Evolutionary conservation across 2,888 invertebrate species (phyloP).

Genomic region (Microlaimidae sp.): DNA sequence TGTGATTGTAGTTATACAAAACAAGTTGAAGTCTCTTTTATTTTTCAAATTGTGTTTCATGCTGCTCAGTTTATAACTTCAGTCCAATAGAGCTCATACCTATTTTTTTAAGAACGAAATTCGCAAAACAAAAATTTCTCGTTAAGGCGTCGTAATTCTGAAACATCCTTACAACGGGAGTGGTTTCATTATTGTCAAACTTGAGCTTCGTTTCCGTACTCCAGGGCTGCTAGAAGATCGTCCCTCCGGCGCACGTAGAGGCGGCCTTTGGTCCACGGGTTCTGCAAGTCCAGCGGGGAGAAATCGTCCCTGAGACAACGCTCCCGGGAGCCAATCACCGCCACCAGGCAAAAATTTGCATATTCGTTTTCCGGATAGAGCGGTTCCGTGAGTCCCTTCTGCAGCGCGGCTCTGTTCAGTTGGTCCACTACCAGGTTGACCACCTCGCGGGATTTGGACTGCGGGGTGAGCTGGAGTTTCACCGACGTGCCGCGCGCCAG

Average conservation of each 20-base stretch:
- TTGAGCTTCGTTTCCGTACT: slow-evolving; percentile 38
- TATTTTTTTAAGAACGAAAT: too few relatives aligned
- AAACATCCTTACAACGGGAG: too few relatives aligned
- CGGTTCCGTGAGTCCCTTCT: slow-evolving; percentile 56
- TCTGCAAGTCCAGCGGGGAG: slow-evolving; percentile 73
- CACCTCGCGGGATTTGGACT: slow-evolving; percentile 82
- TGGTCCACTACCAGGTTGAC: slow-evolving; percentile 87
- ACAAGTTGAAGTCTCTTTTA: too few relatives aligned
- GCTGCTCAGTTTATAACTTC: too few relatives aligned
- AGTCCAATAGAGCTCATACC: too few relatives aligned
- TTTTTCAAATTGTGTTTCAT: too few relatives aligned
- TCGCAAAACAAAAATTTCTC: too few relatives aligned
- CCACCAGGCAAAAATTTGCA: slow-evolving; percentile 75
- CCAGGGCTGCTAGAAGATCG: slow-evolving; percentile 41
- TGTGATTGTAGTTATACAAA: too few relatives aligned
- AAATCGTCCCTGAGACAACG: slow-evolving; percentile 83
- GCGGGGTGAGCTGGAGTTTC: slow-evolving; percentile 74
- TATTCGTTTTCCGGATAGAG: slow-evolving; percentile 50
- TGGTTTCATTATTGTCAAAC: too few relatives aligned
- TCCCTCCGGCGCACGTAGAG: slow-evolving; percentile 79
- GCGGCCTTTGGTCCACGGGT: slow-evolving; percentile 84
- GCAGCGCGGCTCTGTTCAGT: slow-evolving; percentile 72
- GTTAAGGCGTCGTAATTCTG: too few relatives aligned
- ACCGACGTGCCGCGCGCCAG: slow-evolving; percentile 77
- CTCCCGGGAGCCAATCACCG: slow-evolving; percentile 83